Evolutionary conservation across 2,113 vertebrate genomes (phyloP), one percentile per base, ranked within the genome.

Genomic region (Narcine bancroftii): DNA sequence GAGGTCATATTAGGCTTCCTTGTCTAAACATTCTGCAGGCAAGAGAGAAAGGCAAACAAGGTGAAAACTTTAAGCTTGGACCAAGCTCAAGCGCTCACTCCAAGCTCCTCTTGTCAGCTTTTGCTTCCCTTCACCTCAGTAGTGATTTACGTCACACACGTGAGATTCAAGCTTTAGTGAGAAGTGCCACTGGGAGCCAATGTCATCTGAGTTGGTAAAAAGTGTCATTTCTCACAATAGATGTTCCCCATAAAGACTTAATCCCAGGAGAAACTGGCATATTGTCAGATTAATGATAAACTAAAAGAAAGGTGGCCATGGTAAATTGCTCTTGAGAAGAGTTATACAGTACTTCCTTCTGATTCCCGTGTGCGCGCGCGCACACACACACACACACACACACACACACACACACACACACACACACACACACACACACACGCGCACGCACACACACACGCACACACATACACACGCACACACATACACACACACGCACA

Each of bases 201-300:
- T 53, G 3, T 36, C 33, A 56, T 87, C 33, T 87, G 33, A 19
- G 53, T 60, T 87, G 81, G 7, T 69, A 87, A 36, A 36, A 72
- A 87, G 60, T 87, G 33, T n/a, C 50, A 63, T 87, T 87, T 39
- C 33, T 19, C 89, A 69, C 42, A 45, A 17, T 71, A 66, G 63
- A 39, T 15, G 19, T 45, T 45, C 39, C 4, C 39, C 13, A 45
- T 69, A 91, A 91, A 66, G 66, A 45, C 36, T 36, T 45, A 89
- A 91, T 66, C 65, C 42, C 65, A 45, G 36, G 26, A 2, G 29
- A 47, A 69, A 71, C 29, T 91, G 66, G 15, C 24, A 91, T 91
- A 42, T 47, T 91, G 65, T 69, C 65, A 69, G 65, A 71, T 42
- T 91, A 91, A 91, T 6, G 65, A 69, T 91, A 47, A 47, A 69